Conservation (phyloP, 2,797 vertebrate genomes). For the Staurois parvus region DNA sequence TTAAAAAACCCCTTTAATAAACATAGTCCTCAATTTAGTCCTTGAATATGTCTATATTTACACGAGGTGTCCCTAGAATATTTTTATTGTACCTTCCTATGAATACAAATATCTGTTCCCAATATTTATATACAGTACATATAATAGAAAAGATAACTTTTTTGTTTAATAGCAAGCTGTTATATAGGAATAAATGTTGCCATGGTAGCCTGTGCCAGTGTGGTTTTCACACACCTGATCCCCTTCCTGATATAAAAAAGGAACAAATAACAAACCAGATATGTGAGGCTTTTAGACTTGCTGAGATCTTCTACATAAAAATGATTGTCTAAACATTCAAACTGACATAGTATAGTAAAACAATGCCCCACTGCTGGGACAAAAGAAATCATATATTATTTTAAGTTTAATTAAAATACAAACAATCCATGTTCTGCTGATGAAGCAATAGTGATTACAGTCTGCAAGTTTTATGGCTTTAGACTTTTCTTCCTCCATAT, state of each 20-base stretch:
- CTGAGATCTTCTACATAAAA: not conserved
- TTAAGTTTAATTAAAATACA: not conserved
- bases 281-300: not conserved
- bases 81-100: too few species aligned
- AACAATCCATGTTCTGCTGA: conserved; percentile 11
- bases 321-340: not conserved
- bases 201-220: too few species aligned
- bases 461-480: conserved; percentile 23
- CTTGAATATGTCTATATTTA: too few species aligned
- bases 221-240: not conserved
- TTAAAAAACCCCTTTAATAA: too few species aligned
- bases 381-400: conserved; percentile 8
- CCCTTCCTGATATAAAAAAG: not conserved
- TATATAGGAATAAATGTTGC: not conserved
- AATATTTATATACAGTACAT: too few species aligned
- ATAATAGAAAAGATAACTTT: too few species aligned
- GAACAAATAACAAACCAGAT: not conserved
- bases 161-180: too few species aligned
- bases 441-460: conserved; percentile 1
- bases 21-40: too few species aligned
- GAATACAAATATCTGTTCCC: too few species aligned
- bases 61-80: too few species aligned
- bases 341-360: not conserved
- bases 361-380: not conserved
- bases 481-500: conserved; percentile 42